phyloP scores from a whole-genome alignment of 2,888 invertebrate species.

The Ephialtes manifestator region DNA sequence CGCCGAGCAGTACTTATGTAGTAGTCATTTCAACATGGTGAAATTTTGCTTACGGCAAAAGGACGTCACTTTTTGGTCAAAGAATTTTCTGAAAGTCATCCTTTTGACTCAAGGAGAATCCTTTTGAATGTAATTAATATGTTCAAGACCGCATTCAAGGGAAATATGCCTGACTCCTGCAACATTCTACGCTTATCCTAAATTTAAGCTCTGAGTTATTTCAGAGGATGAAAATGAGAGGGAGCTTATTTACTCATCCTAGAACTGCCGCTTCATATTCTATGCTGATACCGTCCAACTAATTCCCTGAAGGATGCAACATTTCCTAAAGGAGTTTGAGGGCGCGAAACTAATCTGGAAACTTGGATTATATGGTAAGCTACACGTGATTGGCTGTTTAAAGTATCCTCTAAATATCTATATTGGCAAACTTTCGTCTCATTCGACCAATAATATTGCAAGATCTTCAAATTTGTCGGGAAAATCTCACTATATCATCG shows the following conservation, averaged over 20 bases:
- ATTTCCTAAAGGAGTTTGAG: neutral
- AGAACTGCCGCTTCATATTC: neutral
- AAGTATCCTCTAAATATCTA: slow-evolving; percentile 21
- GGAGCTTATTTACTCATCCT: neutral
- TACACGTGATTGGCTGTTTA: slow-evolving; percentile 17
- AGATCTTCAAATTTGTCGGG: neutral
- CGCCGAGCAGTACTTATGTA: too few relatives aligned
- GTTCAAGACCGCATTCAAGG: neutral
- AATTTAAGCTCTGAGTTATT: neutral
- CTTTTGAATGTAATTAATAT: too few relatives aligned
- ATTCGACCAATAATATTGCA: slow-evolving; percentile 4
- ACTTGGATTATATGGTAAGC: slow-evolving; percentile 8
- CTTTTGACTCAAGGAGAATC: too few relatives aligned
- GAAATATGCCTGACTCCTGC: neutral
- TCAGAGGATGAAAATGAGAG: neutral
- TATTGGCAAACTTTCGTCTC: slow-evolving; percentile 20
- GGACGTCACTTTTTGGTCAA: too few relatives aligned
- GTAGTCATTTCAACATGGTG: too few relatives aligned
- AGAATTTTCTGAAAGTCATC: too few relatives aligned
- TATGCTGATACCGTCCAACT: neutral
- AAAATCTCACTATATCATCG: neutral
- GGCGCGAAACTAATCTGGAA: slow-evolving; percentile 17
- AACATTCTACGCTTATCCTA: neutral
- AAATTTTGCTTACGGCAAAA: too few relatives aligned
- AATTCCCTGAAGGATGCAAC: slow-evolving; percentile 7